phyloP scores from a whole-genome alignment of 2,113 vertebrate species.

The Cyprinus carpio region DNA sequence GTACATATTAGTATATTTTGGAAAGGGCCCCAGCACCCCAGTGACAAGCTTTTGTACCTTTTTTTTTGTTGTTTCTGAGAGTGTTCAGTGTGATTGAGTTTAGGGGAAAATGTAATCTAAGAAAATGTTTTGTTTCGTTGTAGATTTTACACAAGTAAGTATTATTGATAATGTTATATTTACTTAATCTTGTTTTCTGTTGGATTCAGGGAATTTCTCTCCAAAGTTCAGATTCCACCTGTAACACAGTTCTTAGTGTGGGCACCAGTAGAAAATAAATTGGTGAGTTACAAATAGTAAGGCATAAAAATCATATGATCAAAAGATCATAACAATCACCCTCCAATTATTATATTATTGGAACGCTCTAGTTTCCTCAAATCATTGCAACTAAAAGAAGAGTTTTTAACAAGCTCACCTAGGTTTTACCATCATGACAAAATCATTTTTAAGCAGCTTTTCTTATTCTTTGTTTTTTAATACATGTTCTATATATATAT shows the following conservation, averaged over 20 bases:
- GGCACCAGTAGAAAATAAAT: conserved; percentile 85
- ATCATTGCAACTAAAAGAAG: neutral
- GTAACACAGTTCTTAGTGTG: conserved; percentile 86
- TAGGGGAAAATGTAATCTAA: neutral
- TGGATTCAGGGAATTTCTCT: conserved; percentile 81
- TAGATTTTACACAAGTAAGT: neutral
- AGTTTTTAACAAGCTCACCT: too few species aligned
- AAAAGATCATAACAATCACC: neutral
- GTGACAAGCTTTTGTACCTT: too few species aligned
- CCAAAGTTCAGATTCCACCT: conserved; percentile 78
- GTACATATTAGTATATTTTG: too few species aligned
- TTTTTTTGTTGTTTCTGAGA: too few species aligned
- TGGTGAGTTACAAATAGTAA: conserved; percentile 77
- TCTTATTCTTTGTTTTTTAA: neutral
- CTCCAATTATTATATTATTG: neutral
- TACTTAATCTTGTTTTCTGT: conserved; percentile 47
- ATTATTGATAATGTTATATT: neutral
- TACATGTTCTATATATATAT: too few species aligned
- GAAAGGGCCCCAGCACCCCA: too few species aligned
- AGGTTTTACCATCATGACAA: neutral
- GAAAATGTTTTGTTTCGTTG: neutral
- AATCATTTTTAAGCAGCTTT: too few species aligned
- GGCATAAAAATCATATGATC: neutral
- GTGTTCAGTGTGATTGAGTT: neutral
- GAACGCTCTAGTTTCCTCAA: neutral